Evolutionary conservation across 2,113 vertebrate species (phyloP), one percentile per base, ranked within the genome.

Genomic region (Gallinago media): DNA sequence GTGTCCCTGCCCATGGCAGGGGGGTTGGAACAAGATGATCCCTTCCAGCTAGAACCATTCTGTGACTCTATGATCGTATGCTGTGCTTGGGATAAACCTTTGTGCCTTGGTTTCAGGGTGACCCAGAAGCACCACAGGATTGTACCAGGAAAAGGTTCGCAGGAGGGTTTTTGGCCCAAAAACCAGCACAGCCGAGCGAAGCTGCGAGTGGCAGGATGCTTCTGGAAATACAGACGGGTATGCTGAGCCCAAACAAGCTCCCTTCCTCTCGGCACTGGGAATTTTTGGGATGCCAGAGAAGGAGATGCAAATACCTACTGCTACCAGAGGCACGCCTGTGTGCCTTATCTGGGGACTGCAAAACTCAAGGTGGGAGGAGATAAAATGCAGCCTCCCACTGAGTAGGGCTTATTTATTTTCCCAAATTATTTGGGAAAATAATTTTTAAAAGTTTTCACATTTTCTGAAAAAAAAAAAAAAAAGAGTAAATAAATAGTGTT

Each of bases 301-400:
- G 38, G 9, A n/a, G 36, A 42, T 25, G n/a, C 11, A 54, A 85
- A 85, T 75, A 74, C 19, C 49, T 73, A 29, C 22, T 20, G 58
- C 42, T 59, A 50, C 31, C 18, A 32, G 54, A 61, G 19, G 38
- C 38, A 49, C 0, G 8, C 31, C 47, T 7, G 27, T 0, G 0
- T 49, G 31, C 14, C 26, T 61, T 58, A 44, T 65, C 18, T 61
- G 40, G 12, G 20, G 8, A 49, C 76, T 52, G 52, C 29, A 88
- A 38, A 29, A 17, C 29, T 94, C 44, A 85, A 72, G 17, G 12
- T 1, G 16, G 9, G 8, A 42, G 42, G 44, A 79, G 52, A 59
- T 23, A 55, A 79, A 79, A 61, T 6, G 22, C 22, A 85, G 23
- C 9, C 14, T 7, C 54, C 21, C 20, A 32, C 22, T 18, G 5